These are phyloP conservation scores for Xanthia togata DNA, from an alignment of 2,888 invertebrate species.

Conservation along the genomic window DNA sequence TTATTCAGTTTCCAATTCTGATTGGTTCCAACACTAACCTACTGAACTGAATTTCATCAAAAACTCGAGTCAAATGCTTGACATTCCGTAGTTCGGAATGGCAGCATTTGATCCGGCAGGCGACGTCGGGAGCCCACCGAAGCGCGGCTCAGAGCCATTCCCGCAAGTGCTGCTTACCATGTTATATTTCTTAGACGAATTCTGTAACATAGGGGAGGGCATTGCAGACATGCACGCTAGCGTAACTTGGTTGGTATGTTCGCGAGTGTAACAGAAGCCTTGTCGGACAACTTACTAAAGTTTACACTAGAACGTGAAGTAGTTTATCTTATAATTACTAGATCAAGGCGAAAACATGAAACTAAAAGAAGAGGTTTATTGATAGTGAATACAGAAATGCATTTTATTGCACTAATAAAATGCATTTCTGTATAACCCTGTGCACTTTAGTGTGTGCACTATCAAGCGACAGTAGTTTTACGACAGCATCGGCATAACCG, in stretches of 20 bases:
- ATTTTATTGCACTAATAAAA: constrained; percentile 16
- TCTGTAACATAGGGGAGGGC: constrained; percentile 32
- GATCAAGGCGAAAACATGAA: not conserved
- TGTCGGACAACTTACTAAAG: not conserved
- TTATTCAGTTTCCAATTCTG: no score
- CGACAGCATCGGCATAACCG: constrained; percentile 1
- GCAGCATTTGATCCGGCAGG: constrained; percentile 35
- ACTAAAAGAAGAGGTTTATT: not conserved
- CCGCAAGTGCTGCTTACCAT: constrained; percentile 47
- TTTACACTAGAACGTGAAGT: not conserved
- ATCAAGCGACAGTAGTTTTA: constrained; percentile 29
- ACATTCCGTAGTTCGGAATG: constrained; percentile 26
- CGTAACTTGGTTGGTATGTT: constrained; percentile 8
- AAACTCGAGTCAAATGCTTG: constrained; percentile 21
- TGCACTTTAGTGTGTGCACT: constrained; percentile 21
- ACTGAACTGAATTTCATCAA: constrained; percentile 41
- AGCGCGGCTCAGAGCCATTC: constrained; percentile 20
- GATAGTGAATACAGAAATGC: not conserved
- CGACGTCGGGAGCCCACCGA: constrained; percentile 28
- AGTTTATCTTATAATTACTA: not conserved
- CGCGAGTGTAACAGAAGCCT: not conserved
- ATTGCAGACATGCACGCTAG: constrained; percentile 2
- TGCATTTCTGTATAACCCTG: not conserved
- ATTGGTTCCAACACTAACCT: constrained; percentile 19
- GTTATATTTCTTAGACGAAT: constrained; percentile 54